Evolutionary conservation across 2,888 invertebrate species (phyloP).

Genomic region (Drosophila anceps): DNA sequence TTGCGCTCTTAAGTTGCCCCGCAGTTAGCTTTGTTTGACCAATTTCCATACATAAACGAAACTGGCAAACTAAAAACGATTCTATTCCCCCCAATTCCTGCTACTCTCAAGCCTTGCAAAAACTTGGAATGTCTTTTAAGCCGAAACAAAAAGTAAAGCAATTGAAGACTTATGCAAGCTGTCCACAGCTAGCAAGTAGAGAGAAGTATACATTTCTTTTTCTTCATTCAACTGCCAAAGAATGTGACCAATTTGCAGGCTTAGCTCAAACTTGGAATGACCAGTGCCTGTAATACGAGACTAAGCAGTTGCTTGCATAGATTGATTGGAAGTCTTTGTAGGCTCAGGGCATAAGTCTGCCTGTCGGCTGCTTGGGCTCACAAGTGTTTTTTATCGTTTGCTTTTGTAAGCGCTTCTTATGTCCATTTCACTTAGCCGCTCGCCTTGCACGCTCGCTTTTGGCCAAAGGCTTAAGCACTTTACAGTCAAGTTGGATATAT

Average conservation of each 20-base stretch:
- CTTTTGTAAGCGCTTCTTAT: constrained; percentile 69
- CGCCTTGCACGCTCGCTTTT: constrained; percentile 42
- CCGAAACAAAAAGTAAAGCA: background rate
- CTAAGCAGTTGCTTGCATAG: constrained; percentile 13
- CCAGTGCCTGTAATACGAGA: constrained; percentile 22
- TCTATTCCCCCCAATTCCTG: background rate
- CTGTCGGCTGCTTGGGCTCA: background rate
- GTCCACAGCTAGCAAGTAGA: too few relatives aligned
- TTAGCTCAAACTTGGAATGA: constrained; percentile 5
- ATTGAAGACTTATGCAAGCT: background rate
- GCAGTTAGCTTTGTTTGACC: too few relatives aligned
- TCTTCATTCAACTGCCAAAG: background rate
- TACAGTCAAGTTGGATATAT: constrained; percentile 76
- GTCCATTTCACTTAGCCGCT: constrained; percentile 57
- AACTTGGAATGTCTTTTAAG: background rate
- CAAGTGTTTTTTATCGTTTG: constrained; percentile 22
- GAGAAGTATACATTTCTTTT: background rate
- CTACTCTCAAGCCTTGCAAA: background rate
- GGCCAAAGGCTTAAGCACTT: constrained; percentile 77
- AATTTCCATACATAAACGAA: background rate
- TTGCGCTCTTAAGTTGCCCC: too few relatives aligned
- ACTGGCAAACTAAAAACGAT: background rate
- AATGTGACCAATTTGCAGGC: background rate
- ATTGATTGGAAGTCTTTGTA: constrained; percentile 41
- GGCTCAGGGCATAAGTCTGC: constrained; percentile 29